Evolutionary conservation across 2,888 invertebrate genomes (phyloP), one percentile per base, ranked within the genome.

Genomic region (Athalia circularis): DNA sequence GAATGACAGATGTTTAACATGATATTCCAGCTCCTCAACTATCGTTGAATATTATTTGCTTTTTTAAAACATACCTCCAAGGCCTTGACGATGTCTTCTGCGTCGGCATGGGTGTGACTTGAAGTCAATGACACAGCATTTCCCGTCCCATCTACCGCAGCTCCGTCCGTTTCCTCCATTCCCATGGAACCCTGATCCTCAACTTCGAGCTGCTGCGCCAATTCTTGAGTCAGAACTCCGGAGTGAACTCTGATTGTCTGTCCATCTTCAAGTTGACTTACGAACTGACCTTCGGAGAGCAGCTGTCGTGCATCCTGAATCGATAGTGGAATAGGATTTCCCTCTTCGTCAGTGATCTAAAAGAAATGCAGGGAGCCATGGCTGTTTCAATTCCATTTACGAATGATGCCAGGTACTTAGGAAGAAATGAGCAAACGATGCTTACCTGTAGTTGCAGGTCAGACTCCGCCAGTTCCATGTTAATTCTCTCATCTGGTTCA

Each of bases 291-390:
- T 82, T 94, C 93, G 0, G 92, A 89, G 0, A 94, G 92, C 3
- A 95, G 92, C 77, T 93, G 92, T 67, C 94, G 93, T 45, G 95
- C 95, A 85, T 95, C 94, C 82, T 93, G 93, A 88, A 94, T 93
- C 0, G 94, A 94, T 85, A 95, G 92, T 83, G 94, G 94, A 75
- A 93, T 90, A 1, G 94, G 93, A 88, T 94, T 94, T 47, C 94
- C 95, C 77, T 93, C 92, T 86, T 93, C 94, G 87, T 95, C 95
- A 0, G 94, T 93, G 80, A 95, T 93, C 92, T 94, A 90, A 70
- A 86, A 84, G 64, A 47, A 1, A 45, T n/a, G 6, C 65, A 6
- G 9, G 6, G 11, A 29, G 45, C n/a, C 5, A 47, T 45, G 11
- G 6, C 9, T 11, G 45, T 45, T 65, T 45, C 45, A 13, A 65